phyloP scores from a whole-genome alignment of 2,888 invertebrate genomes.

The Buathra laborator region DNA sequence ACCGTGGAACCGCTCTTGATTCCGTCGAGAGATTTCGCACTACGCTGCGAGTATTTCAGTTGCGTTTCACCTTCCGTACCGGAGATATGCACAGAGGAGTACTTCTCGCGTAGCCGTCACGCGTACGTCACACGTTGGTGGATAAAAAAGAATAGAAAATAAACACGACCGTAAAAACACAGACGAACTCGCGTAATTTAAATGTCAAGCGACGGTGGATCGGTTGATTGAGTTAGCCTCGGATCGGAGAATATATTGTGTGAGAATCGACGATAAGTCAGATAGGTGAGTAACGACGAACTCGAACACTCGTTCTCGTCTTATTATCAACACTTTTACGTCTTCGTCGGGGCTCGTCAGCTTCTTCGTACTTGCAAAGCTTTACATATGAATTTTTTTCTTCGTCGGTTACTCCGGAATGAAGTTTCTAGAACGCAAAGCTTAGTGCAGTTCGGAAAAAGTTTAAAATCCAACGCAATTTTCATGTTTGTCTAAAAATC shows the following conservation, averaged over 20 bases:
- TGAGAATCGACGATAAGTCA: slow-evolving; percentile 28
- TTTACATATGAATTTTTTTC: background rate
- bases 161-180: background rate
- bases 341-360: slow-evolving; percentile 66
- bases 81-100: slow-evolving; percentile 13
- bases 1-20: background rate
- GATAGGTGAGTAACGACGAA: slow-evolving; percentile 9
- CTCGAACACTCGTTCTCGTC: slow-evolving; percentile 2
- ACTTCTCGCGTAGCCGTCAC: background rate
- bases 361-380: background rate
- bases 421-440: background rate
- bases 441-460: background rate
- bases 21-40: background rate
- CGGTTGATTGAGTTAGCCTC: slow-evolving; percentile 20
- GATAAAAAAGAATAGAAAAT: background rate
- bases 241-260: background rate
- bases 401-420: background rate
- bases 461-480: background rate
- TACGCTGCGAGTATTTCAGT: slow-evolving; percentile 16
- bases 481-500: background rate
- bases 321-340: slow-evolving; percentile 71
- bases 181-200: background rate
- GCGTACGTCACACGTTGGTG: background rate
- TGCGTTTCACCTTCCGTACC: background rate
- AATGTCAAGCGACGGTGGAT: slow-evolving; percentile 14